Conservation (phyloP, 2,888 invertebrate species). For the Hetaerina titia region DNA sequence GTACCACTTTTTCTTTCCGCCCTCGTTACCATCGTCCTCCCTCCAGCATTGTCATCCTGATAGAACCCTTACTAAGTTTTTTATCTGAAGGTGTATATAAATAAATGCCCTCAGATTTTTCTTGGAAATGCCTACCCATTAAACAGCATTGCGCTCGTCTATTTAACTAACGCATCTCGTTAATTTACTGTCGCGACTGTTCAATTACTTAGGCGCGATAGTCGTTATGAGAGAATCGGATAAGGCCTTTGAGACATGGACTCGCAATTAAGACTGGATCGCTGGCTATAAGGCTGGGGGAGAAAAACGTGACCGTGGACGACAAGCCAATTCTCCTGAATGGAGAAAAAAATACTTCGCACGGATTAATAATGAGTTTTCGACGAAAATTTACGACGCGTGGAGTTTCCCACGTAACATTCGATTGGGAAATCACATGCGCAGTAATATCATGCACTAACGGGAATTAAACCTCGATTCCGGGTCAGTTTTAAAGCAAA, state of each 20-base stretch:
- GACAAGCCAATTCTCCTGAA: neutral
- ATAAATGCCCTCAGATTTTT: neutral
- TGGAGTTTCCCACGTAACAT: neutral
- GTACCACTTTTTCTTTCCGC: neutral
- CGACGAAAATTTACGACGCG: neutral
- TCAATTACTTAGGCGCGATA: neutral
- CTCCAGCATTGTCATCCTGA: neutral
- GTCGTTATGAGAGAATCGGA: neutral
- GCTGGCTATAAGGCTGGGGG: neutral
- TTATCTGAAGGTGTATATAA: neutral
- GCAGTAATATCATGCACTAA: neutral
- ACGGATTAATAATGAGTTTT: neutral
- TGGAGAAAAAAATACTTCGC: neutral
- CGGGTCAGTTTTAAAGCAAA: too few relatives aligned
- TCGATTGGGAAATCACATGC: too few relatives aligned
- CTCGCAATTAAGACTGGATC: neutral
- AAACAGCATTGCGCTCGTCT: neutral
- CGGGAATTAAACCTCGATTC: neutral
- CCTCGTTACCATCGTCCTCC: neutral
- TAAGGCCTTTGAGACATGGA: neutral
- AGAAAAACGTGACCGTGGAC: neutral
- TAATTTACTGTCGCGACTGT: neutral
- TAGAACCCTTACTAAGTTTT: neutral
- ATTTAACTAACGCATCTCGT: neutral
- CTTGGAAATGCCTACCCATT: neutral